These are phyloP conservation scores for Wiebesia pumilae DNA, from an alignment of 1,140 invertebrate genomes.

Conservation along the genomic window DNA sequence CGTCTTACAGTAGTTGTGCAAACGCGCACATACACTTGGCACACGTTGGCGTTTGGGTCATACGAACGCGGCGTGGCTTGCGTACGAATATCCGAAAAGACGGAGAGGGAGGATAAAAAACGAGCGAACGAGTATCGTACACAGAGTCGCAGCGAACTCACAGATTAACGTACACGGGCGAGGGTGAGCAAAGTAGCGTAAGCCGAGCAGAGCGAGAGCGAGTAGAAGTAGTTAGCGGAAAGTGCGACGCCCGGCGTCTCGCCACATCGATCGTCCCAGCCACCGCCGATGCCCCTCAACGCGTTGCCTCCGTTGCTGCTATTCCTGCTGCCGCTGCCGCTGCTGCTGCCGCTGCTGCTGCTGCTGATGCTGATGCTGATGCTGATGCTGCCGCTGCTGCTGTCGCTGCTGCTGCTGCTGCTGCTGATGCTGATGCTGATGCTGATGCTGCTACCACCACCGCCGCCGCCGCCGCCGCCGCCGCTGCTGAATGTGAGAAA, in stretches of 20 bases:
- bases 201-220: slow-evolving; percentile 48
- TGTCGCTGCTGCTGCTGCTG: slow-evolving; percentile 39
- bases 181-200: background rate
- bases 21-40: background rate
- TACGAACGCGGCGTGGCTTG: background rate
- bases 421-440: no score
- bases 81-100: background rate
- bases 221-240: slow-evolving; percentile 62
- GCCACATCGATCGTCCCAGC: slow-evolving; percentile 72
- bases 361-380: no score
- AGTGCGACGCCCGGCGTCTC: slow-evolving; percentile 74
- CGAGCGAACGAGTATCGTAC: no score
- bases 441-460: slow-evolving; percentile 57
- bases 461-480: slow-evolving; percentile 36
- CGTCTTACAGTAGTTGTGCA: background rate
- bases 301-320: slow-evolving; percentile 45
- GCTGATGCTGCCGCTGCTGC: slow-evolving; percentile 58
- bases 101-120: background rate
- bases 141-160: background rate
- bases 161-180: background rate
- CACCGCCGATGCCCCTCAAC: background rate
- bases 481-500: background rate
- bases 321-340: slow-evolving; percentile 53
- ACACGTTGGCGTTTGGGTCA: background rate
- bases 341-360: no score